phyloP scores from a whole-genome alignment of 2,797 vertebrate species.

The Pogonophryne albipinna region DNA sequence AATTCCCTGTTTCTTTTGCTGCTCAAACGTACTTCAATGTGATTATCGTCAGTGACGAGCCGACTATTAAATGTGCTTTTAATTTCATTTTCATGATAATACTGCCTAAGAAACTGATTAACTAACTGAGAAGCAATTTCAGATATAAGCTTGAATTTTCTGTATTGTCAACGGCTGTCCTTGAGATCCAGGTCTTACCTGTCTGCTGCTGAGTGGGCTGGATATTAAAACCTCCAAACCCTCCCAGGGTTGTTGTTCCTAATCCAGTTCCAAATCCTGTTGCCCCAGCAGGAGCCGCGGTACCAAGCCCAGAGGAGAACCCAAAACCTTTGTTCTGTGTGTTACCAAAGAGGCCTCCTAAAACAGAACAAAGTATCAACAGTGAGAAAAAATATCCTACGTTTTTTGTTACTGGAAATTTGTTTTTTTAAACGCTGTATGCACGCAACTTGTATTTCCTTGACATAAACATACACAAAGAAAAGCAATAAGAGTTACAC shows the following conservation, averaged over 20 bases:
- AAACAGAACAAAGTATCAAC: slow-evolving; percentile 42
- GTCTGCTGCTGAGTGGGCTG: slow-evolving; percentile 90
- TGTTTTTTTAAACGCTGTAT: background rate
- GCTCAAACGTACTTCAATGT: background rate
- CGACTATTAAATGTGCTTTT: background rate
- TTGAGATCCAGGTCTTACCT: slow-evolving; percentile 66
- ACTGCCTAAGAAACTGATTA: background rate
- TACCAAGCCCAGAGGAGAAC: slow-evolving; percentile 91
- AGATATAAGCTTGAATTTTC: background rate
- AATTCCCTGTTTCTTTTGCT: background rate
- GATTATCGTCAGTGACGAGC: background rate
- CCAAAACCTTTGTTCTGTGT: slow-evolving; percentile 97
- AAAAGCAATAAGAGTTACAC: background rate
- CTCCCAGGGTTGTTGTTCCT: slow-evolving; percentile 88
- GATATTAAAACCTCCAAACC: slow-evolving; percentile 93
- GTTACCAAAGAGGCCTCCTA: slow-evolving; percentile 90
- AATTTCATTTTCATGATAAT: background rate
- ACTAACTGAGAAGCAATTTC: background rate
- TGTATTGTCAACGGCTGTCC: background rate
- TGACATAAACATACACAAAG: background rate
- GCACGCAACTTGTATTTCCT: background rate
- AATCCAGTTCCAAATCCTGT: slow-evolving; percentile 90
- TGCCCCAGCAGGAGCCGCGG: slow-evolving; percentile 81
- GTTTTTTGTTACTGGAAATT: too few species aligned
- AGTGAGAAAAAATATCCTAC: background rate